Percentiles rank a stretch among this genome's conserved stretches.
phyloP scores from a whole-genome alignment of 2,113 vertebrate genomes.

The Alexandromys fortis region DNA sequence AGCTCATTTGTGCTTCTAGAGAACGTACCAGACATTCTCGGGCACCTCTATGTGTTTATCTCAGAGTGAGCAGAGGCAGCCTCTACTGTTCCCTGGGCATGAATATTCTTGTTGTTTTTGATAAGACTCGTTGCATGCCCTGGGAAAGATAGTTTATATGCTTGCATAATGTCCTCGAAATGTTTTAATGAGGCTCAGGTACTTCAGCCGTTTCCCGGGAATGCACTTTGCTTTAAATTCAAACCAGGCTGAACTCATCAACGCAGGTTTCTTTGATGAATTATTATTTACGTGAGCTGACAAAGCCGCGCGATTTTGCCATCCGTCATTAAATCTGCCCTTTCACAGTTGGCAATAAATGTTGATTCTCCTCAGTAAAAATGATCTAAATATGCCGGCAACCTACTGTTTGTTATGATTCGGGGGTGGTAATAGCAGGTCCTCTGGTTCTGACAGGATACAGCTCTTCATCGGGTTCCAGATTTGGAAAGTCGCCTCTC shows the following conservation, averaged over 20 bases:
- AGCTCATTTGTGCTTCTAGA: constrained; percentile 20
- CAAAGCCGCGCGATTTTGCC: constrained; percentile 77
- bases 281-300: constrained; percentile 82
- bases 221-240: constrained; percentile 80
- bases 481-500: constrained; percentile 47
- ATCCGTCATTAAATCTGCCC: constrained; percentile 52
- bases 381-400: constrained; percentile 59
- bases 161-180: constrained; percentile 72
- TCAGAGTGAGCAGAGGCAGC: constrained; percentile 20
- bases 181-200: constrained; percentile 78
- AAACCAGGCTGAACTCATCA: constrained; percentile 77
- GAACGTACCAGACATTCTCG: not conserved
- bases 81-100: constrained; percentile 56
- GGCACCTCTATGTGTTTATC: not conserved
- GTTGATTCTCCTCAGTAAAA: constrained; percentile 67
- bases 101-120: constrained; percentile 70
- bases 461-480: constrained; percentile 35
- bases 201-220: constrained; percentile 78
- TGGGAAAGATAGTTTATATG: constrained; percentile 67
- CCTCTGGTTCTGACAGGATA: not conserved
- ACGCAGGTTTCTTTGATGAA: constrained; percentile 80
- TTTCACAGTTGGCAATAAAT: constrained; percentile 73
- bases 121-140: constrained; percentile 65
- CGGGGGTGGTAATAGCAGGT: not conserved
- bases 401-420: constrained; percentile 56